phyloP scores from a whole-genome alignment of 2,797 vertebrate species.

The Enteromius paludinosus region DNA sequence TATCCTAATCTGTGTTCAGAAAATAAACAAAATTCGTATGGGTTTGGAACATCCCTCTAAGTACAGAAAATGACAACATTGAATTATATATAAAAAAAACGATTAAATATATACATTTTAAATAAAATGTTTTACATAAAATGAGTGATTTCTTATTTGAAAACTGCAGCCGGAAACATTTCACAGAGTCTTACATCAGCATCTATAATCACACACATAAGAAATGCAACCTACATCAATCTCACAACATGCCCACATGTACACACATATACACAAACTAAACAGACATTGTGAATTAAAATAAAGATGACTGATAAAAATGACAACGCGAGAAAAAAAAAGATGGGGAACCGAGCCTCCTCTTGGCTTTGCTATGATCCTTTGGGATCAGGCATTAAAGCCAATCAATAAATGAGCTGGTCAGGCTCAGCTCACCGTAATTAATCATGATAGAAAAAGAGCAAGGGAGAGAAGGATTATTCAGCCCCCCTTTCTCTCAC shows the following conservation, averaged over 20 bases:
- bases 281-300: constrained; percentile 3
- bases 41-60: background rate
- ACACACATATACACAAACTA: background rate
- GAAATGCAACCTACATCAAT: too few species aligned
- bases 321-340: constrained; percentile 34
- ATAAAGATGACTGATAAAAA: constrained; percentile 16
- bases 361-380: constrained; percentile 24
- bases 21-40: background rate
- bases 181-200: constrained; percentile 18
- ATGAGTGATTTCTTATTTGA: constrained; percentile 33
- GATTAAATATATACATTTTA: background rate
- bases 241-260: constrained; percentile 7
- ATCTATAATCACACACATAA: constrained; percentile 15
- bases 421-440: constrained; percentile 70
- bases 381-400: constrained; percentile 64
- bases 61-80: background rate
- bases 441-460: constrained; percentile 72
- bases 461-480: background rate
- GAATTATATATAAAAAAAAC: background rate
- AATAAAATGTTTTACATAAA: background rate
- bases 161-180: constrained; percentile 9
- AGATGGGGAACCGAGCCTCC: constrained; percentile 31
- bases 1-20: background rate
- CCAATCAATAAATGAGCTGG: constrained; percentile 76
- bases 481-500: constrained; percentile 20